Percentiles rank a stretch among this genome's conserved stretches.
Conservation (phyloP, 1,140 invertebrate species). For the Lerema accius region DNA sequence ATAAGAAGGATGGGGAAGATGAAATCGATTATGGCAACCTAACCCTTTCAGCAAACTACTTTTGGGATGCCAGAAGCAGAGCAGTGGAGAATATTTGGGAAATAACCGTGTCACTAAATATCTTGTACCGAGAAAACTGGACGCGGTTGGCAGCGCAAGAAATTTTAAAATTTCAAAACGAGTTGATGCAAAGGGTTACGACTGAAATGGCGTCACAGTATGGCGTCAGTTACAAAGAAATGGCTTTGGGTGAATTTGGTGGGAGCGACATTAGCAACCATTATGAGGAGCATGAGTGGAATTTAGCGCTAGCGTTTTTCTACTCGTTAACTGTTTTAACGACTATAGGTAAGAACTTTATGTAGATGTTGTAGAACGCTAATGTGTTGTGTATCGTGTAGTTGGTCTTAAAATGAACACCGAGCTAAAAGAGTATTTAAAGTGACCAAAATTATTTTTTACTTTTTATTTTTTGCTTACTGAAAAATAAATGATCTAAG, state of each 20-base stretch:
- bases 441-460: no score
- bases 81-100: conserved; percentile 97
- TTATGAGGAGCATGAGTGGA: conserved; percentile 91
- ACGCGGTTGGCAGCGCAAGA: conserved; percentile 85
- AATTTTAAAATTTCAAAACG: conserved; percentile 87
- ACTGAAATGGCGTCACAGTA: conserved; percentile 87
- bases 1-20: conserved; percentile 63
- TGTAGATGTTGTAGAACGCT: conserved; percentile 9
- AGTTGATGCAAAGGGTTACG: conserved; percentile 90
- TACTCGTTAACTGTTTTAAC: conserved; percentile 98
- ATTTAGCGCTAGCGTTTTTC: conserved; percentile 95
- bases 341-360: conserved; percentile 93
- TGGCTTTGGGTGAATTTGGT: conserved; percentile 77
- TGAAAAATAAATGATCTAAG: no score
- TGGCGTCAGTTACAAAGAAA: conserved; percentile 79
- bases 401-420: background rate
- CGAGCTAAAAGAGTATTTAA: no score
- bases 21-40: conserved; percentile 74
- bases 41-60: conserved; percentile 76
- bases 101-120: conserved; percentile 96
- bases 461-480: no score
- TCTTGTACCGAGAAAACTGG: conserved; percentile 97
- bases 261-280: conserved; percentile 65
- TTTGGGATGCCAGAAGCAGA: conserved; percentile 86
- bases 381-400: conserved; percentile 7